These are phyloP conservation scores for Pimpla rufipes DNA, from an alignment of 2,888 invertebrate species.

Conservation along the genomic window DNA sequence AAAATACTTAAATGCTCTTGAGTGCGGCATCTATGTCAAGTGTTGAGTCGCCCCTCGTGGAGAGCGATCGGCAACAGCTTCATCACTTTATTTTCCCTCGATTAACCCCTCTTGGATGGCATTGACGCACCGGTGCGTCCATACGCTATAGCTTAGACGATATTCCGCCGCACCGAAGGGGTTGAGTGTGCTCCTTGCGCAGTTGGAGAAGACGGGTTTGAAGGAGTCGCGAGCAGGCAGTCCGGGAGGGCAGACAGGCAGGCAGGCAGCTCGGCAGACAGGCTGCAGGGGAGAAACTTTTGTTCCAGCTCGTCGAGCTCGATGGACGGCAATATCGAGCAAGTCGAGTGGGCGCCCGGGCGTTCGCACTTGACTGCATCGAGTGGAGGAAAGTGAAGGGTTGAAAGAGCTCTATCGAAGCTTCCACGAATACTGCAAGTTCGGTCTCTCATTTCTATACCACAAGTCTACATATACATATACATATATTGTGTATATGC, in stretches of 20 bases:
- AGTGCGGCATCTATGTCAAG: not conserved
- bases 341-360: conserved; percentile 60
- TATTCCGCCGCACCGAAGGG: not conserved
- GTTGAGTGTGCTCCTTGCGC: conserved; percentile 20
- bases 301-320: conserved; percentile 67
- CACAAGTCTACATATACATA: conserved; percentile 19
- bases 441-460: conserved; percentile 35
- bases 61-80: conserved; percentile 54
- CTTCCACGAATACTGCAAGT: conserved; percentile 41
- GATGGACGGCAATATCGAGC: conserved; percentile 65
- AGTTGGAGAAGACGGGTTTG: conserved; percentile 43
- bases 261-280: not conserved
- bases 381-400: conserved; percentile 49
- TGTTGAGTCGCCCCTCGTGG: conserved; percentile 10
- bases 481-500: conserved; percentile 8
- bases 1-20: not conserved
- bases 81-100: conserved; percentile 49
- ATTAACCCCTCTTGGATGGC: not conserved
- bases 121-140: not conserved
- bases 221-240: conserved; percentile 43
- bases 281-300: conserved; percentile 58
- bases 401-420: conserved; percentile 36
- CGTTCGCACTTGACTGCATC: conserved; percentile 64
- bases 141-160: not conserved
- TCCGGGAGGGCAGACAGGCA: conserved; percentile 11